Evolutionary conservation across 1,140 invertebrate species (phyloP), one percentile per base, ranked within the genome.

Genomic region (Lordiphosa clarofinis): DNA sequence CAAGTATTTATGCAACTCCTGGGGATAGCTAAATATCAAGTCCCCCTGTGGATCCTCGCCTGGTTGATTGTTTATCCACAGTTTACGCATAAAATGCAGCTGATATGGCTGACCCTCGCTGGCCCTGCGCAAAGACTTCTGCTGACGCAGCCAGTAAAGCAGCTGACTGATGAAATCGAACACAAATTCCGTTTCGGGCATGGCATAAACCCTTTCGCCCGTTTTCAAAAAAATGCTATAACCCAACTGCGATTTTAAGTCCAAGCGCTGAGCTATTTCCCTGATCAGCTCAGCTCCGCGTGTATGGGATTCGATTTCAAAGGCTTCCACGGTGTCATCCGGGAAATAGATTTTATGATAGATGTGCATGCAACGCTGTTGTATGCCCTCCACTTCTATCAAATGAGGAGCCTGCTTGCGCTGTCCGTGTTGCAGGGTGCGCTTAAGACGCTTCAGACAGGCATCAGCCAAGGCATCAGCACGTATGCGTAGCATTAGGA

Each of bases 21-120:
- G 97, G 69, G 96, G 95, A 88, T 94, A 99, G 89, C 98, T 96
- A 89, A 99, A 99, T 72, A 98, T 97, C 43, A 96, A 90, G 89
- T 99, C 97, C 5, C 96, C 96, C 89, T 96, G 95, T 40, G 91
- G 89, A 89, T 98, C 97, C 76, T 93, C 93, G 0, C 97, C 97
- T 1, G 97, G 96, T 11, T 50, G 49, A 7, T 95, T 95, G 73
- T 97, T 96, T 0, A 97, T 94, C 97, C 98, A 99, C 1, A 99
- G 90, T 88, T 99, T 99, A 87, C 97, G 96, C 96, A 98, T 98
- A 87, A 98, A 98, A 91, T 97, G 97, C 69, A 98, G 94, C 90
- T 98, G 92, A 89, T 98, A 98, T 33, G 94, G 24, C 24, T 28
- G 95, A 63, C 12, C 75, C 43, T 65, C 78, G 56, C 90, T 90